phyloP scores from a whole-genome alignment of 2,797 vertebrate species.

The Pipistrellus pipistrellus region DNA sequence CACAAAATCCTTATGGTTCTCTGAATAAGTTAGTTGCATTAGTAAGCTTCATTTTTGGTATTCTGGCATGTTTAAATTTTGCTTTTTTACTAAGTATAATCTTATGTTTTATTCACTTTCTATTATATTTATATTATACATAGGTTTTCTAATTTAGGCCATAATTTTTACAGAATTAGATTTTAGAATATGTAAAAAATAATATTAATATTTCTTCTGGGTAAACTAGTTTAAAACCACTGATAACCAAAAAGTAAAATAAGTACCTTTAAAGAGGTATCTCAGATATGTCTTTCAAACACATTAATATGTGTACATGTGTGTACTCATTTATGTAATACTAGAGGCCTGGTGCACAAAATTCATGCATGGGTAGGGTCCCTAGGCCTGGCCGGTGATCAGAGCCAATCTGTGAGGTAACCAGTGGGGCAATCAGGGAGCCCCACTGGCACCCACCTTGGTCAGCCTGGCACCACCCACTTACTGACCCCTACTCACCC shows the following conservation, averaged over 20 bases:
- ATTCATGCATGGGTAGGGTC: no score
- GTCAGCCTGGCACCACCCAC: no score
- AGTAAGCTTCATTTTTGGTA: not conserved
- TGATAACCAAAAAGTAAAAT: not conserved
- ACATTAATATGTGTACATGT: not conserved
- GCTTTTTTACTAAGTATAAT: not conserved
- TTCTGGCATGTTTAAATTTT: not conserved
- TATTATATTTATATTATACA: not conserved
- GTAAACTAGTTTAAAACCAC: not conserved
- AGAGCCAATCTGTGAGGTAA: no score
- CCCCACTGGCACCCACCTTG: rapidly evolving
- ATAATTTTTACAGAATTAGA: not conserved
- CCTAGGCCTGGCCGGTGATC: no score
- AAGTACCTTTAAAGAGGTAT: not conserved
- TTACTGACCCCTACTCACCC: no score
- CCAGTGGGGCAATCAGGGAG: no score
- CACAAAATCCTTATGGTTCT: not conserved
- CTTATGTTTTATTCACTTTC: not conserved
- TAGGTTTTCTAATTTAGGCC: not conserved
- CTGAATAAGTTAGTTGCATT: not conserved
- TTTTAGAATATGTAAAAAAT: slow-evolving; percentile 15
- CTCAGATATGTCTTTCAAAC: not conserved
- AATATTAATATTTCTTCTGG: not conserved
- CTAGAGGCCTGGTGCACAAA: no score
- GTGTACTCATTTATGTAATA: not conserved